Evolutionary conservation across 92 coral and sea anemone species (phyloP), one percentile per base, ranked within the genome.

Genomic region (Phymanthus crucifer): DNA sequence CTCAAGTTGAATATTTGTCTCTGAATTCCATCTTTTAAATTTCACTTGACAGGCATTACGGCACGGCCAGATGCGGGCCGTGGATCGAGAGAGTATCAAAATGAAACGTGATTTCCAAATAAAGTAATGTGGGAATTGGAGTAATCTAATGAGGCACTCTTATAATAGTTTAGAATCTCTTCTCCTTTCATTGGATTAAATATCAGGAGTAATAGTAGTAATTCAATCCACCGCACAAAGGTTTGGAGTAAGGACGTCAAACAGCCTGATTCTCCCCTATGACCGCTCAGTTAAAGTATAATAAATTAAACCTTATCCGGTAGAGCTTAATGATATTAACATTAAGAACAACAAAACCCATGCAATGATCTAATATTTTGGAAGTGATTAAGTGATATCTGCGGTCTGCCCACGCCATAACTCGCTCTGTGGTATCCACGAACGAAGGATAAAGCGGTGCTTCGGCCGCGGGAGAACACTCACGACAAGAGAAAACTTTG

Each of bases 331-430:
- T 54, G 64, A 54, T 61, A 8, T 61, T 29, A 29, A 61, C 68
- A 61, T 61, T 61, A 61, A 61, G 14, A 61, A 61, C 12, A 61
- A 61, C 34, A 61, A 61, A 61, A 61, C 17, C 32, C 16, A 29
- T 61, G 33, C 68, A 61, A 27, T 61, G 29, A 24, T 61, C 68
- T 29, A 61, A 23, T 61, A 61, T 61, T 61, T 61, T 7, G 68
- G 14, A 26, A 27, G 36, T 61, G 68, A 61, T 21, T 12, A 24
- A 54, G 27, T 61, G 35, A 27, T 12, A 33, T 61, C 29, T 61
- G 68, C 68, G 68, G 68, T 61, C 35, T 61, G 14, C 68, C 68
- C 34, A 61, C 68, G 68, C 68, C 35, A 29, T 6, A 27, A 61
- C 32, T 0, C 68, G 17, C 1, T 61, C 36, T 61, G 68, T 61